Evolutionary conservation across 2,888 invertebrate genomes (phyloP).

Genomic region (Drosophila picticornis): DNA sequence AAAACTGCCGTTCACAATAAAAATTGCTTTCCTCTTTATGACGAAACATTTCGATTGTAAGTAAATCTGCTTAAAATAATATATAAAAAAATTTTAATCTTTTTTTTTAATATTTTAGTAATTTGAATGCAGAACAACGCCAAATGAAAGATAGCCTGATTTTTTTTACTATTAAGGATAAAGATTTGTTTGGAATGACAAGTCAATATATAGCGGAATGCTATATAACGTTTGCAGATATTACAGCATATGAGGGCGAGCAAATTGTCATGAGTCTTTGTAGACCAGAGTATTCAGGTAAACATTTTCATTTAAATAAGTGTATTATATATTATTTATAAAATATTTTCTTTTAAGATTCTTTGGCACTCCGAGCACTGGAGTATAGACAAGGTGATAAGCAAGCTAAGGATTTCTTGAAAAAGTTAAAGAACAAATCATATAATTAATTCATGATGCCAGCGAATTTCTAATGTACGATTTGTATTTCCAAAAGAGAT

Average conservation of each 20-base stretch:
- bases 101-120: slow-evolving; percentile 81
- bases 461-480: slow-evolving; percentile 10
- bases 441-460: slow-evolving; percentile 38
- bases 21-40: slow-evolving; percentile 96
- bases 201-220: slow-evolving; percentile 98
- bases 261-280: slow-evolving; percentile 91
- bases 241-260: slow-evolving; percentile 88
- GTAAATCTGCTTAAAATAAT: slow-evolving; percentile 26
- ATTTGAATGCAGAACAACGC: slow-evolving; percentile 90
- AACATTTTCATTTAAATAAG: slow-evolving; percentile 6
- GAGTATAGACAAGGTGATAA: slow-evolving; percentile 94
- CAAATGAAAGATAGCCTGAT: slow-evolving; percentile 89
- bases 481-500: slow-evolving; percentile 27
- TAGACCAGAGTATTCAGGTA: slow-evolving; percentile 89
- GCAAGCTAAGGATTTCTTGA: slow-evolving; percentile 94
- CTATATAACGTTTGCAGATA: slow-evolving; percentile 92
- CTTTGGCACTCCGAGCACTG: slow-evolving; percentile 87
- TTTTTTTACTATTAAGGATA: slow-evolving; percentile 97
- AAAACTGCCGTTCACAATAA: slow-evolving; percentile 97
- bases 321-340: background rate
- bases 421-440: slow-evolving; percentile 90
- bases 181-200: slow-evolving; percentile 95
- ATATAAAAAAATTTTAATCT: background rate
- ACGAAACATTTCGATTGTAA: slow-evolving; percentile 97
- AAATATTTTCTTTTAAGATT: slow-evolving; percentile 60